Base-by-base conservation (phyloP, 2,888 invertebrate species). In the Synergus gifuensis region DNA sequence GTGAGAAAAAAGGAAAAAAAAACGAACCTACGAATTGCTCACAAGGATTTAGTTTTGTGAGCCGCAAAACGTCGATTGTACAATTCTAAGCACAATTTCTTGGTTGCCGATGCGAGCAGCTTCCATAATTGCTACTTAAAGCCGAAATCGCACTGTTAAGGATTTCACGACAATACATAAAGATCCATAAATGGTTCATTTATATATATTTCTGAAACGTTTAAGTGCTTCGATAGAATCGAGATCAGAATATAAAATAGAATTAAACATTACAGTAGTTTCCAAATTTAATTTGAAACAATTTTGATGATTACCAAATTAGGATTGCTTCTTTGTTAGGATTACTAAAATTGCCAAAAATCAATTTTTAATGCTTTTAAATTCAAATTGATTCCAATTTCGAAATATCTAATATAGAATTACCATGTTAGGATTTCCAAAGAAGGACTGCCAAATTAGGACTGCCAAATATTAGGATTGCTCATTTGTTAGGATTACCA, bases 1-100 rank as follows among this genome's bases (percentile, higher is more conserved):
- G 36, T 36, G 60, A 73, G 22, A 14, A 14, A 77, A 78, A 44
- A 16, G 14, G 69, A 78, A 36, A 63, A 46, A 28, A 73, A 18
- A 2, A 18, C 9, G 18, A 60, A 60, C 9, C 11, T 60, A n/a
- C 18, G 11, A 60, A 60, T 60, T 60, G 58, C 18, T 11, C n/a
- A 9, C 18, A 60, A 60, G 11, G 18, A 60, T 60, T 60, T 60
- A 22, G 58, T 60, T 60, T 60, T 60, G 58, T 60, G 58, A 60
- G 58, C 18, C 18, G 4, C 18, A 60, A 60, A 60, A 22, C 5
- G 58, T 2, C 3, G 18, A 58, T 58, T 60, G 22, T 60, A 11
- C 22, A n/a, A 60, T 11, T 18, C n/a, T 11, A 60, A 22, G 11
- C 16, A 60, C 9, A 60, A 60, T 60, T n/a, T 11, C 58, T n/a